Evolutionary conservation across 2,113 vertebrate genomes (phyloP).

Genomic region (Columba janthina): DNA sequence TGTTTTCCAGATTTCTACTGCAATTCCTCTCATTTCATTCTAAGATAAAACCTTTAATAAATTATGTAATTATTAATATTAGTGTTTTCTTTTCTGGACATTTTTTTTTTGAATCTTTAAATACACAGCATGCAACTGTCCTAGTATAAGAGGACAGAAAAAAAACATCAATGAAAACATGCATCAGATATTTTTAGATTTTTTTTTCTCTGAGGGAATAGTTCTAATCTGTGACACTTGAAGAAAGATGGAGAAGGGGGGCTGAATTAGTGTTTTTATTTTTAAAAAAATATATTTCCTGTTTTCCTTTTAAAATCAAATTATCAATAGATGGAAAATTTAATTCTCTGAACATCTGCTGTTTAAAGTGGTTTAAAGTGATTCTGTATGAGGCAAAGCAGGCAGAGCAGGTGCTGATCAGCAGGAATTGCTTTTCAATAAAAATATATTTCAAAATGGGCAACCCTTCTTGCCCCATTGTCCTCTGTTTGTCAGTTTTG

Average conservation of each 20-base stretch:
- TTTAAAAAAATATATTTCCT: conserved; percentile 59
- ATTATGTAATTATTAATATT: not conserved
- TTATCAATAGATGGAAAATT: conserved; percentile 36
- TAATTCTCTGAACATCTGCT: conserved; percentile 60
- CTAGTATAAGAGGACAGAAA: not conserved
- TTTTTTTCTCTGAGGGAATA: conserved; percentile 4
- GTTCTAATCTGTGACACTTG: conserved; percentile 25
- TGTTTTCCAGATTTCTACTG: conserved; percentile 25
- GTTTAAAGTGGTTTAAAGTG: conserved; percentile 51
- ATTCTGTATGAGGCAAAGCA: conserved; percentile 30
- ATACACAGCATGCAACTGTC: not conserved
- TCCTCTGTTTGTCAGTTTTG: not conserved
- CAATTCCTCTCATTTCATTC: conserved; percentile 19
- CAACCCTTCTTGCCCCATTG: not conserved
- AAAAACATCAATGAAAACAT: conserved; percentile 17
- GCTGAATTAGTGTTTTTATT: not conserved
- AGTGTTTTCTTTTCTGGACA: not conserved
- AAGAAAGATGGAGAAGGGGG: accelerated
- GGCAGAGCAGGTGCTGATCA: not conserved
- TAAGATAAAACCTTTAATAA: not conserved
- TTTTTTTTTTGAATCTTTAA: conserved; percentile 4
- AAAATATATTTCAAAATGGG: not conserved
- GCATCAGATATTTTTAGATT: not conserved
- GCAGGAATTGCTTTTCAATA: not conserved
- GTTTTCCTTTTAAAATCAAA: conserved; percentile 59